phyloP scores from a whole-genome alignment of 2,888 invertebrate species.

The Cheilosia variabilis region DNA sequence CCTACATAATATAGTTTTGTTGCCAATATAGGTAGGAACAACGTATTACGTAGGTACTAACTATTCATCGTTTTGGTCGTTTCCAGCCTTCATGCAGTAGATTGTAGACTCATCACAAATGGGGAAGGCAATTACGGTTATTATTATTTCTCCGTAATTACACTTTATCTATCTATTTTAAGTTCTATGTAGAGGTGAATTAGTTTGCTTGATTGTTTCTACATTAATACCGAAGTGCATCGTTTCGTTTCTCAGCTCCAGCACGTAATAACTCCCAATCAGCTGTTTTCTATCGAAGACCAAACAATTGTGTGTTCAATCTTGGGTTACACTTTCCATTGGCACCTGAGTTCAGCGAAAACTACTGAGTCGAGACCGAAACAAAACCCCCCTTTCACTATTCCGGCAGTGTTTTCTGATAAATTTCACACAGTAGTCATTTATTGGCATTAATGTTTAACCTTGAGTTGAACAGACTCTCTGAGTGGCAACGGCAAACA shows the following conservation, averaged over 20 bases:
- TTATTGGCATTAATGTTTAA: slow-evolving; percentile 11
- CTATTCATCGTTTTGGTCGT: slow-evolving; percentile 1
- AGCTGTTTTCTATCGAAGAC: slow-evolving; percentile 8
- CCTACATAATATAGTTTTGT: not conserved
- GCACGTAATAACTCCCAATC: slow-evolving; percentile 17
- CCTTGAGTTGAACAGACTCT: slow-evolving; percentile 21
- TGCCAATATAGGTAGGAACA: slow-evolving; percentile 5
- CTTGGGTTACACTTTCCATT: slow-evolving; percentile 4
- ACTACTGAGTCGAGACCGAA: slow-evolving; percentile 1
- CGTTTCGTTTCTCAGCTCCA: not conserved
- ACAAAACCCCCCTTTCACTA: slow-evolving; percentile 24
- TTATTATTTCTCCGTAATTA: slow-evolving; percentile 16
- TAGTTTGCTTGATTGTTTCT: slow-evolving; percentile 27
- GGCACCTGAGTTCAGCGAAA: not conserved
- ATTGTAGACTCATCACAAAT: not conserved
- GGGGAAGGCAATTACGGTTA: slow-evolving; percentile 16
- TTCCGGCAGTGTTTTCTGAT: slow-evolving; percentile 11
- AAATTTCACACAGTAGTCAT: slow-evolving; percentile 18
- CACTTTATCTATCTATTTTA: slow-evolving; percentile 28
- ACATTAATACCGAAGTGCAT: not conserved
- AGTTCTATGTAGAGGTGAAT: slow-evolving; percentile 21
- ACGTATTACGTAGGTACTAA: slow-evolving; percentile 6
- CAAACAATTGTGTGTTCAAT: not conserved
- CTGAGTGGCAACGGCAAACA: not conserved
- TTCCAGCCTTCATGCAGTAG: not conserved